phyloP scores from a whole-genome alignment of 2,797 vertebrate species.

The Remorina albescens region DNA sequence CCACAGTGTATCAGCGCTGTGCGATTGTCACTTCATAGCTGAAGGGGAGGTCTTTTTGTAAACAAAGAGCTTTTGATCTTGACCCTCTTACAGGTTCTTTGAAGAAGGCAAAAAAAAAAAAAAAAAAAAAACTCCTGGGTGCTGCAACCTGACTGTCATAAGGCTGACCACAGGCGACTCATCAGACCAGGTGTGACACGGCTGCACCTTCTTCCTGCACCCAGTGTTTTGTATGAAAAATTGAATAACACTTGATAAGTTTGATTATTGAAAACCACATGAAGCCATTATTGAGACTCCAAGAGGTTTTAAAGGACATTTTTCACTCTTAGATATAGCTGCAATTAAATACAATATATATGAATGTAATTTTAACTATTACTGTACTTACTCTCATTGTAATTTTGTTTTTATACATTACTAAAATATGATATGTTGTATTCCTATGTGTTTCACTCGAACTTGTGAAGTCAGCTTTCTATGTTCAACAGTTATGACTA shows the following conservation, averaged over 20 bases:
- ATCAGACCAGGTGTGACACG: slow-evolving; percentile 10
- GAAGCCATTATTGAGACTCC: not conserved
- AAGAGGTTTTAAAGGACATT: not conserved
- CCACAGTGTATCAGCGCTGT: slow-evolving; percentile 35
- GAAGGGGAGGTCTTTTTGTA: slow-evolving; percentile 60
- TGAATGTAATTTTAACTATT: not conserved
- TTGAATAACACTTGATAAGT: not conserved
- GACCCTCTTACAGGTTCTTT: slow-evolving; percentile 62
- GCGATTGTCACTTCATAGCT: slow-evolving; percentile 17
- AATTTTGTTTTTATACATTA: not conserved
- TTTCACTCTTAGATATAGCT: not conserved
- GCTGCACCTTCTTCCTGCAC: slow-evolving; percentile 11
- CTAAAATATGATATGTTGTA: not conserved
- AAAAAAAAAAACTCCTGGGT: slow-evolving; percentile 46
- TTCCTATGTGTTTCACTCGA: not conserved
- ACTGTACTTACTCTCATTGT: not conserved
- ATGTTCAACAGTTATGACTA: not conserved
- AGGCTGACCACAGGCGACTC: slow-evolving; percentile 20
- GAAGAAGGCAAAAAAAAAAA: slow-evolving; percentile 67
- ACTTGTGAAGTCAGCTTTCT: not conserved
- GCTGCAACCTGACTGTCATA: slow-evolving; percentile 4
- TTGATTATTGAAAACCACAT: not conserved
- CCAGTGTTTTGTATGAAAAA: not conserved
- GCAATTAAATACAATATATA: not conserved
- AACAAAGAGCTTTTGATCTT: slow-evolving; percentile 70